Conservation (phyloP, 2,113 vertebrate genomes). For the Oreotragus oreotragus region DNA sequence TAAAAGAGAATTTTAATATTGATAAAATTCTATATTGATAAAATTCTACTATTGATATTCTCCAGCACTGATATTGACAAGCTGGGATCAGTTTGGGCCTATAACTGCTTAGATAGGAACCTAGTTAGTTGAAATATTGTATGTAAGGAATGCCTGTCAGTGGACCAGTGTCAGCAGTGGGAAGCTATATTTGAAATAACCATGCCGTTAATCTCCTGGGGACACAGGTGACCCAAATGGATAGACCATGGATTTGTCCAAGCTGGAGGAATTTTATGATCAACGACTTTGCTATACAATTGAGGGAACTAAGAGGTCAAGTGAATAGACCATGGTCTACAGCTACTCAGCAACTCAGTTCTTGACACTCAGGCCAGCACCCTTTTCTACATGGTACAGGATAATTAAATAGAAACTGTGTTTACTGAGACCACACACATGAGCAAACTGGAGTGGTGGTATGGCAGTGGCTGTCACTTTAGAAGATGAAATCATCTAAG, state of each 20-base stretch:
- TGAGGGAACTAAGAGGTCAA: constrained; percentile 8
- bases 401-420: neutral
- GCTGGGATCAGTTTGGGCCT: neutral
- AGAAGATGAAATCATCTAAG: neutral
- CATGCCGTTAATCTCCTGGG: neutral
- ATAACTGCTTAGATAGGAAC: neutral
- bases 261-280: constrained; percentile 34
- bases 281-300: neutral
- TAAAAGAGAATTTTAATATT: constrained; percentile 31
- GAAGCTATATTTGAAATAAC: constrained; percentile 1
- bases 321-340: neutral
- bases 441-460: neutral
- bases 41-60: neutral
- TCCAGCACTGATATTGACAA: constrained; percentile 3
- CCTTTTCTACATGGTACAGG: neutral
- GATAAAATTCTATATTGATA: too few relatives aligned
- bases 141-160: neutral
- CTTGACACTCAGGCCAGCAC: neutral
- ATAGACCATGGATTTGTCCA: constrained; percentile 50
- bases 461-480: neutral
- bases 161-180: neutral
- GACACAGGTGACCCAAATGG: constrained; percentile 35
- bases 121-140: neutral
- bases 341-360: neutral
- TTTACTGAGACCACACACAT: neutral